Percentiles rank a stretch among this genome's conserved stretches.
Evolutionary conservation across 2,113 vertebrate genomes (phyloP).

Genomic region (Entelurus aequoreus): DNA sequence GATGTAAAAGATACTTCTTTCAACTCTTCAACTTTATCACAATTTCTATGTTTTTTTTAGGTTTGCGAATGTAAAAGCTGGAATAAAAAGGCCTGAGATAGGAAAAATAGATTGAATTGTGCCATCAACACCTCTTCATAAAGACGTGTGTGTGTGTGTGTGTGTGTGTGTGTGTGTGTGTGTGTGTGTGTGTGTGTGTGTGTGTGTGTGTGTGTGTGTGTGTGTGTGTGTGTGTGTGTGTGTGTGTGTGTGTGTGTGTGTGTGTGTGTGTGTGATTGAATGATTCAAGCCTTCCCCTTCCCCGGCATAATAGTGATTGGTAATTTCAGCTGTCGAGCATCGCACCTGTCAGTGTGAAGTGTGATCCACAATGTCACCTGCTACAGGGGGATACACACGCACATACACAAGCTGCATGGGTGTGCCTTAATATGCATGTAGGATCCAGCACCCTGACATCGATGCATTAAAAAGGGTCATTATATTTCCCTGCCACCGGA

Average conservation of each 20-base stretch:
- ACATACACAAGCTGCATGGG: slow-evolving; percentile 40
- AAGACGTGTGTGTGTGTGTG: slow-evolving; percentile 13
- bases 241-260: not conserved
- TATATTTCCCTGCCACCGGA: slow-evolving; percentile 72
- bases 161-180: slow-evolving; percentile 10
- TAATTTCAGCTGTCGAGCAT: slow-evolving; percentile 54
- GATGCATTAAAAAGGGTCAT: slow-evolving; percentile 76
- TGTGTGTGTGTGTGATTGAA: slow-evolving; percentile 21
- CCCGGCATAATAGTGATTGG: slow-evolving; percentile 48
- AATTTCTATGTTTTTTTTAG: not conserved
- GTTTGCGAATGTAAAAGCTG: slow-evolving; percentile 1
- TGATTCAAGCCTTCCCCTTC: slow-evolving; percentile 38
- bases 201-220: slow-evolving; percentile 8
- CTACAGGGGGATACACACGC: slow-evolving; percentile 28
- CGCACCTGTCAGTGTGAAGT: slow-evolving; percentile 28
- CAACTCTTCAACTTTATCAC: slow-evolving; percentile 16
- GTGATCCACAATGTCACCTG: slow-evolving; percentile 56
- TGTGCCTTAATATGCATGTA: slow-evolving; percentile 52
- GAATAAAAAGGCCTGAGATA: not conserved
- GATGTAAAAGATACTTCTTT: not conserved
- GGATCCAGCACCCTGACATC: slow-evolving; percentile 67
- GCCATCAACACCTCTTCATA: slow-evolving; percentile 29
- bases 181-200: not conserved
- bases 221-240: slow-evolving; percentile 10
- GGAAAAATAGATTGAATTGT: slow-evolving; percentile 14